These are phyloP conservation scores for Liodrosophila aerea DNA, from an alignment of 2,888 invertebrate species.

Conservation along the genomic window DNA sequence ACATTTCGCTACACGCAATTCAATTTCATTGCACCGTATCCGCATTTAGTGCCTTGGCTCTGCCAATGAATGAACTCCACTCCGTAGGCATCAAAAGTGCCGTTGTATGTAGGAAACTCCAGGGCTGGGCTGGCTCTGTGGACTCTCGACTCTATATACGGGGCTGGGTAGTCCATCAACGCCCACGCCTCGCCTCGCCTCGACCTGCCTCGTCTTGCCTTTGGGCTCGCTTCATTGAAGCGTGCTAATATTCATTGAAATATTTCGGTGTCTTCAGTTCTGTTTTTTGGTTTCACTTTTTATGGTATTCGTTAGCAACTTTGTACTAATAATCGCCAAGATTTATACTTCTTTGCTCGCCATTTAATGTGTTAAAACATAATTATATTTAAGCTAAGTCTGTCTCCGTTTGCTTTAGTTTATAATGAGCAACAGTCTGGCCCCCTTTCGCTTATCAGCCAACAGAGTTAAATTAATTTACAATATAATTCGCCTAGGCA, in stretches of 20 bases:
- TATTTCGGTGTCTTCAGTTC: constrained; percentile 60
- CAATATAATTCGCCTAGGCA: neutral
- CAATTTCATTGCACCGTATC: constrained; percentile 64
- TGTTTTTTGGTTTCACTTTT: constrained; percentile 30
- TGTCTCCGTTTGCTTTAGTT: neutral
- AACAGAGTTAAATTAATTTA: neutral
- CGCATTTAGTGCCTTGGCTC: constrained; percentile 34
- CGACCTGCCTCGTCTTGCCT: constrained; percentile 22
- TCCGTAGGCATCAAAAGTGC: constrained; percentile 54
- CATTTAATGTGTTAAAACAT: constrained; percentile 16
- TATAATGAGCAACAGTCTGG: neutral
- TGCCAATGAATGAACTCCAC: constrained; percentile 61
- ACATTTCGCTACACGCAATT: constrained; percentile 62
- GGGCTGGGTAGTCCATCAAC: constrained; percentile 67
- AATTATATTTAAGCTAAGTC: constrained; percentile 7
- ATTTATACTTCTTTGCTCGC: constrained; percentile 13
- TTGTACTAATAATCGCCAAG: constrained; percentile 19
- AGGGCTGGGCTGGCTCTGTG: constrained; percentile 1
- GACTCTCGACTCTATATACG: too few relatives aligned
- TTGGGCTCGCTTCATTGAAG: constrained; percentile 66
- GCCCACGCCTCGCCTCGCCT: constrained; percentile 45
- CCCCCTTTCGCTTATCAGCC: constrained; percentile 26
- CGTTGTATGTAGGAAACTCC: constrained; percentile 43
- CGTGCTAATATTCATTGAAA: constrained; percentile 72
- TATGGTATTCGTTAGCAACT: constrained; percentile 25